These are phyloP conservation scores for Syngnathus scovelli DNA, from an alignment of 2,113 vertebrate genomes.

Conservation along the genomic window DNA sequence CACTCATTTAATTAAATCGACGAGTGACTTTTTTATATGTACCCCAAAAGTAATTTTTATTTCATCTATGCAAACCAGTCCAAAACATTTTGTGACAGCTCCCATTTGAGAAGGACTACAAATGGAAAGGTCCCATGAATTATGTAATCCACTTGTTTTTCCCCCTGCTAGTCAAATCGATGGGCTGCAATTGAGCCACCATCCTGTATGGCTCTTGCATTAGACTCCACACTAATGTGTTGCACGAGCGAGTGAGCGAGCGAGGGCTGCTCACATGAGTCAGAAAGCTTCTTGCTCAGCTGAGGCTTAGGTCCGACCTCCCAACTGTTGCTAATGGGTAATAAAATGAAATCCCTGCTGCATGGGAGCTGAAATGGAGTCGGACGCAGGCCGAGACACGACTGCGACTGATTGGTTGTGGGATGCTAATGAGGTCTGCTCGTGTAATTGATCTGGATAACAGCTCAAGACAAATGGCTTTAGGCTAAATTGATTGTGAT, in stretches of 20 bases:
- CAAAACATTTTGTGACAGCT: background rate
- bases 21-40: no score
- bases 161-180: constrained; percentile 40
- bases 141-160: constrained; percentile 59
- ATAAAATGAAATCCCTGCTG: constrained; percentile 38
- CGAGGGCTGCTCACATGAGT: constrained; percentile 26
- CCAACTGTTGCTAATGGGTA: constrained; percentile 49
- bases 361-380: constrained; percentile 22
- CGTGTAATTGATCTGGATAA: constrained; percentile 45
- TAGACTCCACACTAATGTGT: constrained; percentile 53
- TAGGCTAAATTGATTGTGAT: constrained; percentile 42
- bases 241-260: constrained; percentile 23
- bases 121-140: constrained; percentile 51
- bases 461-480: constrained; percentile 41
- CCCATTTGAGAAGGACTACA: constrained; percentile 13
- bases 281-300: constrained; percentile 34
- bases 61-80: background rate
- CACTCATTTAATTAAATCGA: background rate
- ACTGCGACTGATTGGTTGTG: constrained; percentile 21
- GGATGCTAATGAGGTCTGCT: constrained; percentile 45
- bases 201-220: constrained; percentile 36
- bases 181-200: constrained; percentile 32
- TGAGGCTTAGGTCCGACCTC: constrained; percentile 36
- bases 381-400: constrained; percentile 18
- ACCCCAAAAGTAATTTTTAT: background rate